Base-by-base conservation (phyloP, 2,888 invertebrate genomes). In the Xylophagus ater region DNA sequence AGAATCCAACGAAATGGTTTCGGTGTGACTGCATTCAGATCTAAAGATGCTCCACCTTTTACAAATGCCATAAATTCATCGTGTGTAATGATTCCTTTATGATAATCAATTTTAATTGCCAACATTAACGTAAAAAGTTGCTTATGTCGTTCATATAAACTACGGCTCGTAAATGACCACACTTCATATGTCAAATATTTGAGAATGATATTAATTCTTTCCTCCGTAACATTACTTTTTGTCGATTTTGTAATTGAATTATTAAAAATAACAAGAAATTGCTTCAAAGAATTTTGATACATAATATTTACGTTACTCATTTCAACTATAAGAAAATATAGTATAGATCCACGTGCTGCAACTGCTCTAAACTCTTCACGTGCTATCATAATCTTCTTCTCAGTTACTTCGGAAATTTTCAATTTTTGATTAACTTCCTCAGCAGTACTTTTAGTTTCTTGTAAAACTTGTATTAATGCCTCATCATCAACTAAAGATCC, bases 401-500 rank as follows among this genome's bases (percentile, higher is more conserved):
- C 94, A 0, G 94, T 96, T 9, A 90, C 81, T 51, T 86, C 93
- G 1, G 94, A 86, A 8, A 92, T 85, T 60, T 82, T 79, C 0
- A 96, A 69, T 59, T 96, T 96, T 54, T 92, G 88, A 54, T 87
- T 90, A 0, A 96, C 94, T 60, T 94, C 93, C 63, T 92, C 89
- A 0, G 94, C 84, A 0, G 90, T 90, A 0, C 79, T 76, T 64
- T 87, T 87, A 0, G 87, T 87, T 43, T 85, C 81, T 56, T 87
- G 81, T 12, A 92, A 67, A 2, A 92, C 90, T 51, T 82, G 81
- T 51, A 96, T 93, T 10, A 96, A 68, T 12, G 90, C 90, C 65
- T 96, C 94, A 52, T 96, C 94, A 52, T 96, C 96, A 1, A 96
- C 94, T 41, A 96, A 67, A 0, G 92, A 92, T 1, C 93, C 94